Conservation (phyloP, 1,140 invertebrate species). For the Leptopilina clavipes region DNA sequence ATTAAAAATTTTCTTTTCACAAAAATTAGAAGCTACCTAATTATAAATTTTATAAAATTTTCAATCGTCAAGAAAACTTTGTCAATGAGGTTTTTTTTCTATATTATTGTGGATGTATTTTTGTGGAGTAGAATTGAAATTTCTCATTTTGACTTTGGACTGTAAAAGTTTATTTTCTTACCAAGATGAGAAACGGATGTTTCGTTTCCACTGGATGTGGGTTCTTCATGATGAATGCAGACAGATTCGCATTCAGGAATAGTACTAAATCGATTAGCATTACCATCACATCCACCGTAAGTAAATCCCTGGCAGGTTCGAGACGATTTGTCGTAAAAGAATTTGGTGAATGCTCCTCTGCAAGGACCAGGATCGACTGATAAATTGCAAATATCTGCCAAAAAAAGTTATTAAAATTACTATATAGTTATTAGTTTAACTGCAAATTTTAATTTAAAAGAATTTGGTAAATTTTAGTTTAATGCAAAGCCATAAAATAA, state of each 20-base stretch:
- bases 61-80: not conserved
- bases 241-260: slow-evolving; percentile 81
- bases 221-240: slow-evolving; percentile 77
- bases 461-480: too few relatives aligned
- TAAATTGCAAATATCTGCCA: slow-evolving; percentile 78
- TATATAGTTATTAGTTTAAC: too few relatives aligned
- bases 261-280: slow-evolving; percentile 87
- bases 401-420: not conserved
- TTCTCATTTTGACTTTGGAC: not conserved
- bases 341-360: slow-evolving; percentile 77
- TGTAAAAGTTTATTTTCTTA: slow-evolving; percentile 50
- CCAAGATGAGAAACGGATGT: slow-evolving; percentile 68
- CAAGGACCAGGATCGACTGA: slow-evolving; percentile 83
- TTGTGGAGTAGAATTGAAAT: slow-evolving; percentile 5
- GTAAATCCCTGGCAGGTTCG: slow-evolving; percentile 81
- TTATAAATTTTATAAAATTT: not conserved
- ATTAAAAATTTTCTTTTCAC: not conserved
- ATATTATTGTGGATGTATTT: not conserved
- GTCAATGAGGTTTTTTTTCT: not conserved
- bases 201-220: slow-evolving; percentile 68
- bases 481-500: too few relatives aligned
- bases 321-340: slow-evolving; percentile 79
- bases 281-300: slow-evolving; percentile 91
- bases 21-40: not conserved
- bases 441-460: too few relatives aligned